These are phyloP conservation scores for Hemichromis elongatus DNA, from an alignment of 2,113 vertebrate genomes.

Conservation along the genomic window DNA sequence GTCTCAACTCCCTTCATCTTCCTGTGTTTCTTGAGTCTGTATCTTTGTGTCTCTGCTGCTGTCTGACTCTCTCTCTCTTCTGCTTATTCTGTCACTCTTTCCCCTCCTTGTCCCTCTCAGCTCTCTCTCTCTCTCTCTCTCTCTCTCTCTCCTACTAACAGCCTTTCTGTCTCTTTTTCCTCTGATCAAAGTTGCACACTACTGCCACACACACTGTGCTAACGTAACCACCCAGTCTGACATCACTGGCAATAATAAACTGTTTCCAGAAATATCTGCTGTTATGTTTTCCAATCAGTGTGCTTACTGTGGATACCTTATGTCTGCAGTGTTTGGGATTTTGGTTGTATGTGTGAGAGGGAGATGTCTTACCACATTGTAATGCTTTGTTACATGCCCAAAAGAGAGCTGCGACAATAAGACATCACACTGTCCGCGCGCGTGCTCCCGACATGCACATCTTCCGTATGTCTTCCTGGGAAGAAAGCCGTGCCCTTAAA, in stretches of 20 bases:
- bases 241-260: constrained; percentile 42
- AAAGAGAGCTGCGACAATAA: constrained; percentile 14
- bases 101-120: neutral
- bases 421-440: neutral
- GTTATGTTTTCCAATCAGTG: constrained; percentile 1
- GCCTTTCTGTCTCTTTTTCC: constrained; percentile 6
- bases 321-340: neutral
- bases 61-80: neutral
- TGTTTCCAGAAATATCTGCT: constrained; percentile 42
- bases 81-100: neutral
- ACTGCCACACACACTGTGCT: neutral
- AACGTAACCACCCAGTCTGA: constrained; percentile 34
- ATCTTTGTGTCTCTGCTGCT: constrained; percentile 5
- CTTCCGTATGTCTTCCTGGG: neutral
- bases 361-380: neutral
- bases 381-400: neutral
- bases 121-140: neutral
- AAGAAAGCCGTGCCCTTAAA: neutral
- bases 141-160: neutral
- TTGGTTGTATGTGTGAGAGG: neutral
- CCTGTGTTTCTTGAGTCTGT: neutral
- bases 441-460: neutral
- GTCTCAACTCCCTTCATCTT: neutral
- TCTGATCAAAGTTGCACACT: constrained; percentile 19
- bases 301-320: neutral